Evolutionary conservation across 2,888 invertebrate species (phyloP), one percentile per base, ranked within the genome.

Genomic region (Drosophila tanythrix): DNA sequence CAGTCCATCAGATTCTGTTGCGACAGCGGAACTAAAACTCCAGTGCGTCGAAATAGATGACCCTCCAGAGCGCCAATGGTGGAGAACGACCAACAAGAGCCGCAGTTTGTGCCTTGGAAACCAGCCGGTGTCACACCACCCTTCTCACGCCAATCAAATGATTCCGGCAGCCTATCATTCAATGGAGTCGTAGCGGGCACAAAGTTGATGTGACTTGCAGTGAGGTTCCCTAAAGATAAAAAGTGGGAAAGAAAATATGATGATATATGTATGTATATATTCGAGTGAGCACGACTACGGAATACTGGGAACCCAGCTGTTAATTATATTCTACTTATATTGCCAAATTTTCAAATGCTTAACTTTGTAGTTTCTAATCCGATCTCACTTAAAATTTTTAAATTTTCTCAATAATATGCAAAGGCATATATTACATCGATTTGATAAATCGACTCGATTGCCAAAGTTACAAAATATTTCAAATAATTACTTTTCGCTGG

Each of bases 1-100:
- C 93, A 93, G 70, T 93, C 93, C 7, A 93, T 87, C 48, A 93
- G 75, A 70, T 93, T 92, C 71, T 93, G 93, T 48, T 91, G 91
- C 2, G 93, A 93, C 3, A 93, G 81, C 3, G 93, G 91, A 3
- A 91, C 90, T 31, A 93, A 74, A 7, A 91, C 65, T 0, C 92
- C 92, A 1, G 91, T 93, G 60, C 91, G 93, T 60, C 91, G 88
- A 75, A 85, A 93, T 11, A 90, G 83, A 82, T 92, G 90, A 0
- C 92, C 92, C 71, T 93, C 93, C 7, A 93, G 67, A 0, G 92
- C 83, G 0, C 90, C 92, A 13, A 89, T 88, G 7, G 92, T 90
- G 36, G 92, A 82, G 48, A 93, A 92, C 0, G 92, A 90, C 92
- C 92, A 92, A 56, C 93, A 93, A 8, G 92, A 81, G 5, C 92